Evolutionary conservation across 2,888 invertebrate species (phyloP).

Genomic region (Molorchus minor): DNA sequence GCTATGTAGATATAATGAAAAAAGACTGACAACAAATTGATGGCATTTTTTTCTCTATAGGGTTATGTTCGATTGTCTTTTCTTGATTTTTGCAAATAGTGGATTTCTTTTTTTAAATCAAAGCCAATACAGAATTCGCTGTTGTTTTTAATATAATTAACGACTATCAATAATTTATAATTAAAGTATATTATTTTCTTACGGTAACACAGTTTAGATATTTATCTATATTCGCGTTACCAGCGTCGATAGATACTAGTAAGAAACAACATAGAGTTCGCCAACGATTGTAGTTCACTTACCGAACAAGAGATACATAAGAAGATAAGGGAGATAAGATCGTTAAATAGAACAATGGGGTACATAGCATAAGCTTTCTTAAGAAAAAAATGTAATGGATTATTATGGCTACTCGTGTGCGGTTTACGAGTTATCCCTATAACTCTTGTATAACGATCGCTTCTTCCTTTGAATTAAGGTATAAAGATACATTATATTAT

Average conservation of each 20-base stretch:
- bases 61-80: neutral
- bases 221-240: neutral
- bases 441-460: too few relatives aligned
- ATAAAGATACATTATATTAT: too few relatives aligned
- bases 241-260: slow-evolving; percentile 34
- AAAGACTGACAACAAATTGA: too few relatives aligned
- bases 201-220: neutral
- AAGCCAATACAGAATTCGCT: neutral
- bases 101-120: neutral
- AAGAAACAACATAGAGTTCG: slow-evolving; percentile 39
- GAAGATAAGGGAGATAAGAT: slow-evolving; percentile 46
- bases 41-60: neutral
- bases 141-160: neutral
- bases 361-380: slow-evolving; percentile 32
- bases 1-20: too few relatives aligned
- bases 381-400: slow-evolving; percentile 30
- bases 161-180: neutral
- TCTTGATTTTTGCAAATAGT: neutral
- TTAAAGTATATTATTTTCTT: neutral
- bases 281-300: slow-evolving; percentile 43
- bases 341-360: slow-evolving; percentile 40
- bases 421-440: too few relatives aligned
- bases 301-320: slow-evolving; percentile 48
- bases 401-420: slow-evolving; percentile 17
- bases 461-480: too few relatives aligned